A percentile compares a stretch with the other conserved stretches of the same genome.
Evolutionary conservation across 2,113 vertebrate species (phyloP).

Genomic region (Lophochroa leadbeateri): DNA sequence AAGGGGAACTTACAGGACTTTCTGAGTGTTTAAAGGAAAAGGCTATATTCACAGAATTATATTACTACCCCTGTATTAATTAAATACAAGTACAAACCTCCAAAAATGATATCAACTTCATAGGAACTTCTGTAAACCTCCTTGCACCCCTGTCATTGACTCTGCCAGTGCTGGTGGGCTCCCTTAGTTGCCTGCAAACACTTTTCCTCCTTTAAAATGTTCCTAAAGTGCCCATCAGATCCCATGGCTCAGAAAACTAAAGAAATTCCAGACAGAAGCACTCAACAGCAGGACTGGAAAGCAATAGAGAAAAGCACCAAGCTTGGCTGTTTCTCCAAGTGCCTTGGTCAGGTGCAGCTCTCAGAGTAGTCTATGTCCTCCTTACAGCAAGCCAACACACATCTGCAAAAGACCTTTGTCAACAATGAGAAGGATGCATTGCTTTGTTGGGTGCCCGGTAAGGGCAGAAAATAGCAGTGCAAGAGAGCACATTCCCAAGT

Average conservation of each 20-base stretch:
- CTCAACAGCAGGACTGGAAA: neutral
- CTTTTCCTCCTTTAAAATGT: neutral
- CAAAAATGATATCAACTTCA: neutral
- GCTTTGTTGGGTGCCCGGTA: neutral
- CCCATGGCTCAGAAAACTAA: neutral
- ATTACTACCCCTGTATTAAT: neutral
- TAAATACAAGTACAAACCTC: neutral
- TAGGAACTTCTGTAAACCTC: neutral
- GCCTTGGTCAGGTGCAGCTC: neutral
- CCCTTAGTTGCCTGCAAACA: neutral
- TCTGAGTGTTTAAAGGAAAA: neutral
- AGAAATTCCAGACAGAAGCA: neutral
- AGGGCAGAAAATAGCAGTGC: neutral
- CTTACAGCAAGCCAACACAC: neutral
- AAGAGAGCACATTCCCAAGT: neutral
- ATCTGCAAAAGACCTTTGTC: neutral
- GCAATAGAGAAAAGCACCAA: neutral
- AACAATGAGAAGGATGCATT: accelerated
- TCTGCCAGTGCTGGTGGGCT: neutral
- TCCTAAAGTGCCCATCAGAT: neutral
- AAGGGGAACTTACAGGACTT: neutral
- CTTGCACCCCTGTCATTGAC: neutral
- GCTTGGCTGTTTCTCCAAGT: neutral
- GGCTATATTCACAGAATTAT: neutral
- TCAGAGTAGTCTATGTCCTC: neutral